Evolutionary conservation across 1,140 invertebrate genomes (phyloP), one percentile per base, ranked within the genome.

Genomic region (Heliothis subflexa): DNA sequence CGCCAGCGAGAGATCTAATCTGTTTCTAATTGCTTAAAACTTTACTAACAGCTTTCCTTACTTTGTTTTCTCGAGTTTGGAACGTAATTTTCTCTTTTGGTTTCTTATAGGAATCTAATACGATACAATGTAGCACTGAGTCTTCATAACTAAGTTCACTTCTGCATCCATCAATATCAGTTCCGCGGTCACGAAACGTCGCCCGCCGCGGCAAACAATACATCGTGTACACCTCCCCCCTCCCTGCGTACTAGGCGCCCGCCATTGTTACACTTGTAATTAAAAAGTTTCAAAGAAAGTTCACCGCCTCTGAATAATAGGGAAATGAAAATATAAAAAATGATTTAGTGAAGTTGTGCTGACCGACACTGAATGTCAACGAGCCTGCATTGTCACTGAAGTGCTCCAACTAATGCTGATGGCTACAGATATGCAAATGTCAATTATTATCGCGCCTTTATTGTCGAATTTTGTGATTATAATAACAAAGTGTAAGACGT

Each of bases 291-390:
- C 13, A 14, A 25, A 54, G 50, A 49, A 71, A 71, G 25, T 71
- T 71, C 66, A 52, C 47, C 16, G 11, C 7, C 45, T 25, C 18
- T 13, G 25, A 68, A 68, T 18, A 71, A 33, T 49, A 40, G 33
- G 50, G 66, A 71, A 71, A 70, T 70, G 49, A 52, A 70, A 70
- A 71, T n/a, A 47, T 71, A 54, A 54, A 71, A 54, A 71, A 54
- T 71, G 66, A 54, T 71, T 66, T 47, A 47, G 12, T 54, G n/a
- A 50, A 54, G 66, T 71, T 71, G 16, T 1, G n/a, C 25, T 21
- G 49, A 28, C 49, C 47, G 66, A 54, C 33, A 21, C 16, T 16
- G 61, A 18, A 9, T 45, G 13, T n/a, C 33, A n/a, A 18, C 52
- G 16, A 54, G n/a, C 33, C 61, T n/a, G n/a, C 3, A 25, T 57